Base-by-base conservation (phyloP, 1,140 invertebrate genomes). In the Drosophila ananassae region DNA sequence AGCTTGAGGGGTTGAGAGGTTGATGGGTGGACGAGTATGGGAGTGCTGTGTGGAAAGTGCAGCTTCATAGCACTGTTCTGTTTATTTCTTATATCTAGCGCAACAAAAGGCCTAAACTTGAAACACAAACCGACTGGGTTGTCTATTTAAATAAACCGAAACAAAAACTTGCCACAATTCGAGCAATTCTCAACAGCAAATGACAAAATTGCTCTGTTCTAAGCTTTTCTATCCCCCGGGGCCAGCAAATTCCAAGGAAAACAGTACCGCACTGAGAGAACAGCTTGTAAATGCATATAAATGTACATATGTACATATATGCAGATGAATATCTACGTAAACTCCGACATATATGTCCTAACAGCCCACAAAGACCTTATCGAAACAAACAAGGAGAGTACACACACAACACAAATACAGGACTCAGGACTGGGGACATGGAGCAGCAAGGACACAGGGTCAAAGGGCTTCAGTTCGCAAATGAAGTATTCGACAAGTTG, bases 31-130 rank as follows among this genome's bases (percentile, higher is more conserved):
- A 25, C 25, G 25, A 25, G 25, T 25, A 25, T 25, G 25, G 25
- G 25, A 28, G 25, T 28, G 25, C 25, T 28, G 7, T 28, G 22
- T 66, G 47, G 72, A 39, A 55, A 74, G 30, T 52, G 59, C 71
- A 73, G 39, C 46, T 37, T 52, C n/a, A 46, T 30, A 28, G 72
- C 69, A 60, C 28, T 0, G 30, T 48, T 75, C 44, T 71, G 67
- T 69, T 71, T 69, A 69, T 75, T 75, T 68, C 54, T 68, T 59
- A 67, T 76, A 71, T 57, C 52, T 17, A 22, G 25, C 2, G 47
- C n/a, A 63, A 69, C 67, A 69, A 69, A 69, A 69, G 64, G 52
- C 64, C 71, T 62, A 73, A 58, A 73, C 68, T 72, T 73, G 69
- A 50, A 32, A 64, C 32, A 54, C 25, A 59, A 52, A 30, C 28